Evolutionary conservation across 2,888 invertebrate genomes (phyloP).

Genomic region (Heliconius sara): DNA sequence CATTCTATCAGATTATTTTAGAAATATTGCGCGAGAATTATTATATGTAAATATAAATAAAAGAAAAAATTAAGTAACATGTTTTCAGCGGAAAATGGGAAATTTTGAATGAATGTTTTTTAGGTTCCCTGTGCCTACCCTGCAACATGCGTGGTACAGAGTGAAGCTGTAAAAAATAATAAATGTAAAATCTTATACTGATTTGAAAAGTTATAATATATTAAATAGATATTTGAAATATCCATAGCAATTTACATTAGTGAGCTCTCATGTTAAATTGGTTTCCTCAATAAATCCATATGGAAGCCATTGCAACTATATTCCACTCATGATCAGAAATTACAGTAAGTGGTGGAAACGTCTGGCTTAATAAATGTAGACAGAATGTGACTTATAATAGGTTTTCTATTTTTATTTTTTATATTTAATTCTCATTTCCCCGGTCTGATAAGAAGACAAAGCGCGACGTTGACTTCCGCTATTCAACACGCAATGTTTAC

Average conservation of each 20-base stretch:
- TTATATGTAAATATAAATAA: too few species aligned
- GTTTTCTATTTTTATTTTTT: too few species aligned
- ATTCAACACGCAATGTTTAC: too few species aligned
- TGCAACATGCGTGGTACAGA: neutral
- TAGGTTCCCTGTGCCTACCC: neutral
- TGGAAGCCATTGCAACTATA: neutral
- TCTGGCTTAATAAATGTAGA: neutral
- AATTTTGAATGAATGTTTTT: neutral
- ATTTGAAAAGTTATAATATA: too few species aligned
- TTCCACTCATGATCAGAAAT: neutral
- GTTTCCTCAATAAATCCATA: neutral
- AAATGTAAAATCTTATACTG: too few species aligned
- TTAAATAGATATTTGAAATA: neutral
- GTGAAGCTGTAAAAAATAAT: neutral
- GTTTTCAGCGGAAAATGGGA: neutral
- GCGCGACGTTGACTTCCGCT: too few species aligned
- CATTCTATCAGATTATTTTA: too few species aligned
- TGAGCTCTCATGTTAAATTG: neutral
- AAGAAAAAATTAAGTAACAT: too few species aligned
- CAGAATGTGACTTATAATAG: too few species aligned
- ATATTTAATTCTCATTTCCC: too few species aligned
- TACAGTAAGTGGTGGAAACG: neutral
- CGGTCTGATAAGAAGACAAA: too few species aligned
- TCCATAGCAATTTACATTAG: neutral
- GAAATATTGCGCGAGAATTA: too few species aligned